A percentile compares a stretch with the other conserved stretches of the same genome.
Conservation (phyloP, 2,113 vertebrate genomes). For the Dasypus novemcinctus region DNA sequence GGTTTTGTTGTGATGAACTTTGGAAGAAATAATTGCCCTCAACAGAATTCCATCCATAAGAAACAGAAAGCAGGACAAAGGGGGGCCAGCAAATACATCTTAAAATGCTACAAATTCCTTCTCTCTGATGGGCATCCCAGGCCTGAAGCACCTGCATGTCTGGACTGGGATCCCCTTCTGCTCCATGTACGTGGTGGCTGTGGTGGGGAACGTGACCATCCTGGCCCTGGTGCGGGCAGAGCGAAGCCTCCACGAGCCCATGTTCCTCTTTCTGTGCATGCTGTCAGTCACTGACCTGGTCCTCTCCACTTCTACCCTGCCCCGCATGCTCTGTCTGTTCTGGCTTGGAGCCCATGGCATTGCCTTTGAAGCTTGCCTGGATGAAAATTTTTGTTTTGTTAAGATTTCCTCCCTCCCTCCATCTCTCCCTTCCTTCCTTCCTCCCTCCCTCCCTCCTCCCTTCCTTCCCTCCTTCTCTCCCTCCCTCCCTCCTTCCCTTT, state of each 20-base stretch:
- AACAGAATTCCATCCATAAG: too few relatives aligned
- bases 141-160: not conserved
- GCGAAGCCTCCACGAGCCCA: constrained; percentile 62
- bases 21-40: not conserved
- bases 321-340: constrained; percentile 67
- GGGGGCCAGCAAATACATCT: constrained; percentile 67
- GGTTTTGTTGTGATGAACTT: not conserved
- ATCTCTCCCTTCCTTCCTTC: too few relatives aligned
- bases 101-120: not conserved
- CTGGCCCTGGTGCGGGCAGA: not conserved
- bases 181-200: not conserved
- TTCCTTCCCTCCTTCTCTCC: too few relatives aligned
- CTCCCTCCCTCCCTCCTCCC: too few relatives aligned
- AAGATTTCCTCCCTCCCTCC: too few relatives aligned
- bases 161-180: constrained; percentile 31
- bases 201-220: not conserved
- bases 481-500: too few relatives aligned
- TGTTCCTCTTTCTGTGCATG: constrained; percentile 56
- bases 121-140: constrained; percentile 36
- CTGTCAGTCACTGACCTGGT: constrained; percentile 64
- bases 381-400: too few relatives aligned
- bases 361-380: too few relatives aligned
- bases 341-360: too few relatives aligned
- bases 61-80: too few relatives aligned
- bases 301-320: constrained; percentile 33